phyloP scores from a whole-genome alignment of 2,888 invertebrate species.

The Cheilosia variabilis region DNA sequence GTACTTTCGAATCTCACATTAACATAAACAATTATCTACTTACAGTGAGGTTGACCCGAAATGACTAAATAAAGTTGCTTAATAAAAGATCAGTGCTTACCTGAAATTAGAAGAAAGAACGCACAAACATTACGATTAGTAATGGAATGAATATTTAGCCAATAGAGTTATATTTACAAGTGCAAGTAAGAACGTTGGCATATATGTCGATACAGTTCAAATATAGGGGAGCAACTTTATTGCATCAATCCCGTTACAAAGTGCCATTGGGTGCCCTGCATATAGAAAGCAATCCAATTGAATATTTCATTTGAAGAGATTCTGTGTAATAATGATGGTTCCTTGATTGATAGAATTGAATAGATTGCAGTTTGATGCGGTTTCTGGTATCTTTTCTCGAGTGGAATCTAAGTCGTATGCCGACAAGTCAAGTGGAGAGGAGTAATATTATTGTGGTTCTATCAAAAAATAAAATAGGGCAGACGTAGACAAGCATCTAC shows the following conservation, averaged over 20 bases:
- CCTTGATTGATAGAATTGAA: conserved; percentile 52
- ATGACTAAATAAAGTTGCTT: conserved; percentile 1
- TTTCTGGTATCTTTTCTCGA: conserved; percentile 31
- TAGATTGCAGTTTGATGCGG: conserved; percentile 19
- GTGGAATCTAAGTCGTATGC: conserved; percentile 46
- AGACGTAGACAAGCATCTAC: background rate
- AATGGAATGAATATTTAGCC: background rate
- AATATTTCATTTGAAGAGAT: conserved; percentile 8
- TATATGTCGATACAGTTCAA: background rate
- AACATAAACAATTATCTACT: background rate
- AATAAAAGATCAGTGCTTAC: conserved; percentile 26
- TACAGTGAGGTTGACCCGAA: background rate
- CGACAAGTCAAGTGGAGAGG: conserved; percentile 55
- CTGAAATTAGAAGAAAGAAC: conserved; percentile 27
- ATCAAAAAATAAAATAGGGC: background rate
- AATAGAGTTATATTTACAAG: background rate
- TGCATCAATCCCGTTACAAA: background rate
- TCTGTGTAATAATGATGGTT: conserved; percentile 24
- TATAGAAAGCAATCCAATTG: background rate
- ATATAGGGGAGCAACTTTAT: conserved; percentile 4
- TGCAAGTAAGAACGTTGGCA: background rate
- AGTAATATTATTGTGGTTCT: no score
- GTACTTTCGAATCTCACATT: conserved; percentile 20
- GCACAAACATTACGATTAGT: background rate
- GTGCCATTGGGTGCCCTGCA: background rate